phyloP scores from a whole-genome alignment of 2,797 vertebrate genomes.

The Muraenolepis orangiensis region DNA sequence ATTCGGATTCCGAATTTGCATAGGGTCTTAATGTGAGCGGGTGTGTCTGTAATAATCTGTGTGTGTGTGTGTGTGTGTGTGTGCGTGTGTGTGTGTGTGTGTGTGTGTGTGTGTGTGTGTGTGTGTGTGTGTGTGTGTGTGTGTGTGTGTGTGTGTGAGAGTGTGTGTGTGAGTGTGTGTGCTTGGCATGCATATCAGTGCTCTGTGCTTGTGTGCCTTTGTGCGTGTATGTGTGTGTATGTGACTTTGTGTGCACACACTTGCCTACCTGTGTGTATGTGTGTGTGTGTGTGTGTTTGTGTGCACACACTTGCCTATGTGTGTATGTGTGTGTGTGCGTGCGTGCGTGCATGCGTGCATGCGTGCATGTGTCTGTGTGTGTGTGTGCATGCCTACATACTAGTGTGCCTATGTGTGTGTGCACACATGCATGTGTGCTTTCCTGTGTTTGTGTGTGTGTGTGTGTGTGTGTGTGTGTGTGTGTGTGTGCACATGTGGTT shows the following conservation, averaged over 20 bases:
- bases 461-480: neutral
- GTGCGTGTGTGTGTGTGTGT: slow-evolving; percentile 20
- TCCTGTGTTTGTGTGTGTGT: neutral
- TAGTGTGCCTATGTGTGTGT: slow-evolving; percentile 27
- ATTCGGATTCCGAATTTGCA: slow-evolving; percentile 23
- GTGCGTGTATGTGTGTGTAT: slow-evolving; percentile 29
- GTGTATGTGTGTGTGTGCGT: slow-evolving; percentile 19
- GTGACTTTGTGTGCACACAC: slow-evolving; percentile 9
- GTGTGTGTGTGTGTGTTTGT: slow-evolving; percentile 31
- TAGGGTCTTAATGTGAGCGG: neutral
- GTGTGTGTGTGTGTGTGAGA: too few species aligned
- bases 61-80: slow-evolving; percentile 27
- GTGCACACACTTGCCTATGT: neutral
- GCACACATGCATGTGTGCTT: slow-evolving; percentile 35
- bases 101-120: neutral
- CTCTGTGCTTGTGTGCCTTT: neutral
- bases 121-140: neutral
- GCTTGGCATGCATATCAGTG: slow-evolving; percentile 11
- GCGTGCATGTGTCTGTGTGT: neutral
- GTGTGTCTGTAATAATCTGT: neutral
- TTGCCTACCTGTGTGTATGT: slow-evolving; percentile 15
- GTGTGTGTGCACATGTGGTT: slow-evolving; percentile 22
- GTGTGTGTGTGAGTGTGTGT: slow-evolving; percentile 32
- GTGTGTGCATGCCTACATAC: neutral
- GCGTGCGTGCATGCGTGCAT: neutral